A percentile compares a stretch with the other conserved stretches of the same genome.
phyloP scores from a whole-genome alignment of 2,113 vertebrate species.

The Nipponia nippon region DNA sequence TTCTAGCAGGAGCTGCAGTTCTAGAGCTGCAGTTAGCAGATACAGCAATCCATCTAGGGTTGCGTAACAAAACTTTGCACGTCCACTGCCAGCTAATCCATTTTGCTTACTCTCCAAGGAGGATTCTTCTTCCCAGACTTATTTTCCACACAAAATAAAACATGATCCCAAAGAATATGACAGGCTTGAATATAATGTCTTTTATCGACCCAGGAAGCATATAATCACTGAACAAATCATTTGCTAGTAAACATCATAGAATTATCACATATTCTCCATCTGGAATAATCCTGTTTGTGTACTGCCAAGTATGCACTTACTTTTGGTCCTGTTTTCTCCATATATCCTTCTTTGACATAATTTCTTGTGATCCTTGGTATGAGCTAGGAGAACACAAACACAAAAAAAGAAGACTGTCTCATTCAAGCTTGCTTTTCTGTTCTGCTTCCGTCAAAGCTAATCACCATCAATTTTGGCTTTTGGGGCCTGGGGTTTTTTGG shows the following conservation, averaged over 20 bases:
- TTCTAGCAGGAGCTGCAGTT: not conserved
- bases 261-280: not conserved
- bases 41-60: not conserved
- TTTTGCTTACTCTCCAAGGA: not conserved
- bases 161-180: not conserved
- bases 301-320: conserved; percentile 65
- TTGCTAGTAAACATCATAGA: not conserved
- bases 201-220: not conserved
- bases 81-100: not conserved
- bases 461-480: not conserved
- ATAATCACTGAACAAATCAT: not conserved
- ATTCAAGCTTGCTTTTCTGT: not conserved
- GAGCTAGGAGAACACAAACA: conserved; percentile 72
- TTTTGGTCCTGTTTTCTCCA: conserved; percentile 95
- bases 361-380: conserved; percentile 81
- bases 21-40: not conserved
- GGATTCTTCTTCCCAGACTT: not conserved
- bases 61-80: not conserved
- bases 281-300: not conserved
- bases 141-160: not conserved
- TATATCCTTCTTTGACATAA: conserved; percentile 88
- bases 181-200: not conserved
- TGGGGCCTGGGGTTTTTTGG: not conserved
- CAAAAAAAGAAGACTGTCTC: not conserved
- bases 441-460: conserved; percentile 17